Percentiles rank a stretch among this genome's conserved stretches.
Evolutionary conservation across 1,140 invertebrate species (phyloP).

Genomic region (Ceratitis capitata): DNA sequence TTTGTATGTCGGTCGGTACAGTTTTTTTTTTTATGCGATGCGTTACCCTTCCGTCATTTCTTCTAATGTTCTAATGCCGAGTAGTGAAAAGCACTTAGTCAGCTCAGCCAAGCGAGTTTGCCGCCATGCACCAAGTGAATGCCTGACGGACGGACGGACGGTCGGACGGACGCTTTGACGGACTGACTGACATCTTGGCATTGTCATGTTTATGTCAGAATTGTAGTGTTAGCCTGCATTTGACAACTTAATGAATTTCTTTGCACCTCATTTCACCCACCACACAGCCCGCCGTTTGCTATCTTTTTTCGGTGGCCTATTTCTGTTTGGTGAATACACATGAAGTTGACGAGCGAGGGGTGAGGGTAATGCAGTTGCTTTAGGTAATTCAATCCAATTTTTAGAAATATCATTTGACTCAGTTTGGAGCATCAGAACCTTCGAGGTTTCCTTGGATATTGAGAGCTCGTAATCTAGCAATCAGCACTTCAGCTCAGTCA

Average conservation of each 20-base stretch:
- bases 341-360: too few relatives aligned
- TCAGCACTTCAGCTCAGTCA: too few relatives aligned
- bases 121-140: background rate
- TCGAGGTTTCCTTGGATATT: too few relatives aligned
- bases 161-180: background rate
- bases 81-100: background rate
- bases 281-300: too few relatives aligned
- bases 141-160: background rate
- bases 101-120: background rate
- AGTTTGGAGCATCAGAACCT: too few relatives aligned
- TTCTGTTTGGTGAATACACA: too few relatives aligned
- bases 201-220: constrained; percentile 57
- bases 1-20: background rate
- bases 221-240: constrained; percentile 62
- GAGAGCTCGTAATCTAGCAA: too few relatives aligned
- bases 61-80: background rate
- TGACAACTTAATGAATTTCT: constrained; percentile 64
- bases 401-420: too few relatives aligned
- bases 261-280: constrained; percentile 4
- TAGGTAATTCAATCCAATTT: too few relatives aligned
- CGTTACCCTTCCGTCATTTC: background rate
- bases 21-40: too few relatives aligned
- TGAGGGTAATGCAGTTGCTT: too few relatives aligned
- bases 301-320: too few relatives aligned
- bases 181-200: constrained; percentile 9